Base-by-base conservation (phyloP, 1,140 invertebrate genomes). In the Pantala flavescens region DNA sequence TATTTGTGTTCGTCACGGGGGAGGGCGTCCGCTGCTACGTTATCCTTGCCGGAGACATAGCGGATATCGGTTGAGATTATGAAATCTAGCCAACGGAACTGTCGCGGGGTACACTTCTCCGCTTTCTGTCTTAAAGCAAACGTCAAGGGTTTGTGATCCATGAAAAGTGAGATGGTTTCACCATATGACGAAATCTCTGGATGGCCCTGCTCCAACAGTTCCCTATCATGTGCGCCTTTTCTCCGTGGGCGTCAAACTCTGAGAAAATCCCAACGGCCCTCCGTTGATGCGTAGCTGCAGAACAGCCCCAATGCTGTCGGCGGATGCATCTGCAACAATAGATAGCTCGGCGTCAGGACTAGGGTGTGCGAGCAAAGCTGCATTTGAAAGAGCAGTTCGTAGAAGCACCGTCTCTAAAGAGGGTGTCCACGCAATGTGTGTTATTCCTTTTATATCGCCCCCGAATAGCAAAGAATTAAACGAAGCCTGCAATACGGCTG, bases 71-170 rank as follows among this genome's bases (percentile, higher is more conserved):
- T 70, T 9, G 76, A 63, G 12, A 78, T 70, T 49, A 81, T 76
- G 7, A 49, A n/a, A 12, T n/a, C 76, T 0, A 77, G 74, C 11
- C 0, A 24, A 10, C 23, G 70, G 11, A 24, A n/a, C n/a, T n/a
- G n/a, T n/a, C 82, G 76, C 12, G 79, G 79, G 10, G 79, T 78
- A 74, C 74, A 75, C 75, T 81, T 81, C 0, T 82, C 81, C 7
- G 75, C 49, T 11, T 78, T 77, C 73, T 80, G 77, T 23, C 72
- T 16, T 74, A 81, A 81, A 10, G 79, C 79, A 71, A 74, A 79
- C 11, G 76, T 76, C 2, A 82, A 75, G 16, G 82, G 81, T 76
- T 82, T 82, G 73, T 83, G 81, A 73, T 83, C 81, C 0, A 82
- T 83, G 63, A 74, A 80, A 21, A 83, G 78, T 0, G 49, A 82